Evolutionary conservation across 1,140 invertebrate species (phyloP), one percentile per base, ranked within the genome.

Genomic region (Trypoxylus dichotomus): DNA sequence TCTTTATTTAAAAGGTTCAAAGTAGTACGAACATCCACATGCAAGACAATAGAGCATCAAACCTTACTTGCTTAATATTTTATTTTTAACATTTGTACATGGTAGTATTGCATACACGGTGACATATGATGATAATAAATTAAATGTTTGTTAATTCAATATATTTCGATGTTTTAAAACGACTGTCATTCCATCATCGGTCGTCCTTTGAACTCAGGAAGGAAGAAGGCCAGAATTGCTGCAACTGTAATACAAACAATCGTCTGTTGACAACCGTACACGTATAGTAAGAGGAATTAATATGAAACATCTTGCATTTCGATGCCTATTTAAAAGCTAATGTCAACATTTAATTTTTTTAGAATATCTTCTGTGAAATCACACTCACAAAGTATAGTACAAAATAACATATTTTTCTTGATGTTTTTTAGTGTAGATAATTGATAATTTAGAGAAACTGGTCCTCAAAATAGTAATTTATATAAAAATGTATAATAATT

Each of bases 181-280:
- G 47, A n/a, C 2, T 6, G 71, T 73, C 37, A 73, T n/a, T 73
- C 71, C 71, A 73, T 73, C 71, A 73, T 73, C 71, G 71, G 32
- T 73, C 71, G 25, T 37, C 71, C 71, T 32, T 37, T 73, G 71
- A 73, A 73, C 71, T 73, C 71, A 37, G 71, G 71, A 73, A 73
- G 71, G 29, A 73, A 73, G 29, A 73, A 37, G 37, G 71, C 71
- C 25, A 73, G 37, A 21, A 73, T 21, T 73, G 71, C 71, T 27
- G 71, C 71, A 63, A 63, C 60, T 63, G 60, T 24, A 63, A 63
- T 19, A 63, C 10, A 63, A 63, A 63, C 25, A 29, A 32, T 10
- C 3, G 25, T 11, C 24, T 27, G 21, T 19, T 24, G 60, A 63
- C 21, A 24, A 11, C 25, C n/a, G 2, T 63, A 19, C 13, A 5